Base-by-base conservation (phyloP, 2,888 invertebrate species). In the Ferrisia virgata region DNA sequence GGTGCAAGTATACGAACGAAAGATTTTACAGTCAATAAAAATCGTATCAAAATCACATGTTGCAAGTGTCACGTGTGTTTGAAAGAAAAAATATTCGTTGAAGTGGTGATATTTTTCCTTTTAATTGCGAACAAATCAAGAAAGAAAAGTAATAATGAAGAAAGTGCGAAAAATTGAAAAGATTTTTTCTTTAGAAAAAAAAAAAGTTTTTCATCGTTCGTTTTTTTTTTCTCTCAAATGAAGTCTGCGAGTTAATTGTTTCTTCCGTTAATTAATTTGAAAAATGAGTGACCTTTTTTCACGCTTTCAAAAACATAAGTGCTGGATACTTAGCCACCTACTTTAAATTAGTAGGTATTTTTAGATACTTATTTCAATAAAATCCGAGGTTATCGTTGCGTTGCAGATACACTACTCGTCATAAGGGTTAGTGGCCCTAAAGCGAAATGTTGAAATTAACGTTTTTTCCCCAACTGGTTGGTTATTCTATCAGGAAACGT, bases 101-200 rank as follows among this genome's bases (percentile, higher is more conserved):
- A 15, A 28, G 28, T 31, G 64, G 15, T 64, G n/a, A 28, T 28
- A 64, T 64, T 28, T 64, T 18, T 28, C 15, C 64, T 25, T 13
- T 64, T 64, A 64, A 64, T 64, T 64, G 31, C 64, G 64, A 64
- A n/a, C n/a, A n/a, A 64, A 64, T 64, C 28, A 64, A 64, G 28
- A n/a, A 13, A 28, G 28, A 64, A 64, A 64, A 28, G 64, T 64
- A 28, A 28, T 31, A 31, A 47, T 47, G 47, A 47, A 47, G 47
- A 47, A 47, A 64, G 25, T 5, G 64, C 28, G 64, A 3, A 8
- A 47, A 18, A 3, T 18, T 18, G 47, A 18, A 15, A 64, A 64
- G 64, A 64, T 64, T 64, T 64, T 64, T 28, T n/a, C n/a, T n/a
- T n/a, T n/a, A n/a, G n/a, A n/a, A n/a, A n/a, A n/a, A n/a, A n/a